Conservation (phyloP, 1,140 invertebrate species). For the Drosophila albomicans region DNA sequence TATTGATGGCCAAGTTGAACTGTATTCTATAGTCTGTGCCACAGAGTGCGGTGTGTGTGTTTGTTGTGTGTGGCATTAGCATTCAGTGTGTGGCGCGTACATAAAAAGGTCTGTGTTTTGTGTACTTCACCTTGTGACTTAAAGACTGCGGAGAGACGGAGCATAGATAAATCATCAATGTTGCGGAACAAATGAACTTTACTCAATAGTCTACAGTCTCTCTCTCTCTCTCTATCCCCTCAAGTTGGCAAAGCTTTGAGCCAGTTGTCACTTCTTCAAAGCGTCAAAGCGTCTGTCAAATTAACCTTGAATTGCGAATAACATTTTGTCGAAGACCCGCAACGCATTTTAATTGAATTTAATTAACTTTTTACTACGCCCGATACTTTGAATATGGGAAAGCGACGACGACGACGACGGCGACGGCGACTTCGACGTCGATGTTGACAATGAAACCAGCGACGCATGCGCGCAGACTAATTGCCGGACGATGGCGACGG, state of each 20-base stretch:
- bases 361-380: conserved; percentile 75
- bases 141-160: conserved; percentile 6
- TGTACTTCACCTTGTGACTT: conserved; percentile 61
- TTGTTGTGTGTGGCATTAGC: conserved; percentile 28
- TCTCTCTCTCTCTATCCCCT: not conserved
- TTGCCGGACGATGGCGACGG: conserved; percentile 46
- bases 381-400: conserved; percentile 81
- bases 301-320: conserved; percentile 80
- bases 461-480: conserved; percentile 81
- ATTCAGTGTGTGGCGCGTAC: conserved; percentile 22
- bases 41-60: not conserved
- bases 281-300: conserved; percentile 59
- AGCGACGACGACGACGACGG: conserved; percentile 33
- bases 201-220: conserved; percentile 16
- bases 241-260: not conserved
- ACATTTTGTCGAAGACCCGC: conserved; percentile 79
- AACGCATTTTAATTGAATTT: conserved; percentile 81
- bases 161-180: conserved; percentile 65
- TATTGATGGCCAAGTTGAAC: conserved; percentile 25
- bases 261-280: conserved; percentile 76
- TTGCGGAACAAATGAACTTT: conserved; percentile 71
- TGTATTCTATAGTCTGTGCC: not conserved
- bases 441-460: conserved; percentile 73
- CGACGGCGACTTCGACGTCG: conserved; percentile 21
- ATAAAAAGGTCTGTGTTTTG: conserved; percentile 49